Evolutionary conservation across 2,888 invertebrate genomes (phyloP).

Genomic region (Caenorhabditis macrosperma): DNA sequence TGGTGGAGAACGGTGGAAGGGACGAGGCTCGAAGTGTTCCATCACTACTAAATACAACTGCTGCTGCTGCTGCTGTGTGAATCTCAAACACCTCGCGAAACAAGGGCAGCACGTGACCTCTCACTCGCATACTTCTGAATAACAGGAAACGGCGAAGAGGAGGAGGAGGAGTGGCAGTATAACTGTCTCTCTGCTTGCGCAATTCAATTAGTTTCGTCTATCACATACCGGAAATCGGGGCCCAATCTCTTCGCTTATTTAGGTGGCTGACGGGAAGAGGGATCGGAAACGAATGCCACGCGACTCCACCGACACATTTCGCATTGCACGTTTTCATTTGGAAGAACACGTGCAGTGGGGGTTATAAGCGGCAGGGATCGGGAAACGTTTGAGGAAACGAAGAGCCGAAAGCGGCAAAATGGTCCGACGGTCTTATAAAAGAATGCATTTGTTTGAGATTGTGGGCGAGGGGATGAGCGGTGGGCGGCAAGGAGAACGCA

Average conservation of each 20-base stretch:
- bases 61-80: too few species aligned
- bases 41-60: not conserved
- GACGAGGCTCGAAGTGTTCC: not conserved
- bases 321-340: not conserved
- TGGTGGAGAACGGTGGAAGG: too few species aligned
- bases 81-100: not conserved
- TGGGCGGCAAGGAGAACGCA: constrained; percentile 14
- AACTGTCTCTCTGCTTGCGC: not conserved
- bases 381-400: too few species aligned
- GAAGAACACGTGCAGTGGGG: not conserved
- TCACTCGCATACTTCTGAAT: constrained; percentile 3
- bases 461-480: not conserved
- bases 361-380: too few species aligned
- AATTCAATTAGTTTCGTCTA: constrained; percentile 36
- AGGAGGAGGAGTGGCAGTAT: constrained; percentile 7
- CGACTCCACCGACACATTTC: not conserved
- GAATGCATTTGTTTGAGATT: not conserved
- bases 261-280: not conserved
- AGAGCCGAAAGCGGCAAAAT: too few species aligned
- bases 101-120: constrained; percentile 22
- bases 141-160: constrained; percentile 25
- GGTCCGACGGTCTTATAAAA: not conserved
- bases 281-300: constrained; percentile 17
- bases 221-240: constrained; percentile 20
- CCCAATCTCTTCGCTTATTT: constrained; percentile 10